Evolutionary conservation across 92 coral and sea anemone genomes (phyloP).

Genomic region (Diadumene lineata): DNA sequence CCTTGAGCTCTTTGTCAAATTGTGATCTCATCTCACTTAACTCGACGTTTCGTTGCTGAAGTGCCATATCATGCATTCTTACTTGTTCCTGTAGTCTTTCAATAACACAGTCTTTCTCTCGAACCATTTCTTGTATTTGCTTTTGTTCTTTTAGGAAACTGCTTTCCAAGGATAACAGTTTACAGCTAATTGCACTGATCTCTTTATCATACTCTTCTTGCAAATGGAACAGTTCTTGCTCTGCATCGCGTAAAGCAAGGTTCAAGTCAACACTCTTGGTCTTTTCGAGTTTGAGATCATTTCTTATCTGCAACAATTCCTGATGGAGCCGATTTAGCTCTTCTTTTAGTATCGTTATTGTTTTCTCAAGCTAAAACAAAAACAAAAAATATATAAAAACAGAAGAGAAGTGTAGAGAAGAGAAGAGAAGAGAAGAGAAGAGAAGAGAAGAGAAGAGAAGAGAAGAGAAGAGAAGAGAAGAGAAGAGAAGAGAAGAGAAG

Average conservation of each 20-base stretch:
- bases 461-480: no score
- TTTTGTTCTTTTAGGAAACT: conserved; percentile 71
- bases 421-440: not conserved
- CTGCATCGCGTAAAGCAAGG: conserved; percentile 61
- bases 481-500: no score
- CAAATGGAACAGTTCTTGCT: conserved; percentile 34
- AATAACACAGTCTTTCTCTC: conserved; percentile 52
- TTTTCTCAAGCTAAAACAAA: conserved; percentile 57
- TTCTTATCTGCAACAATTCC: conserved; percentile 51
- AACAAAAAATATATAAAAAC: not conserved
- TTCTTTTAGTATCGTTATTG: conserved; percentile 42
- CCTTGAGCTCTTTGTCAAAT: conserved; percentile 38
- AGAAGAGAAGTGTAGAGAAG: not conserved
- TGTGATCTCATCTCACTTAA: conserved; percentile 41
- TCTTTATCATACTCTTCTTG: conserved; percentile 67
- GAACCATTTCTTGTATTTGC: conserved; percentile 48
- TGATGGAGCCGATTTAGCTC: conserved; percentile 61
- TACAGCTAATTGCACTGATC: conserved; percentile 57
- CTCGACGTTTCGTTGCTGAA: conserved; percentile 46
- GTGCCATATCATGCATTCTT: conserved; percentile 28
- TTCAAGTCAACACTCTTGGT: conserved; percentile 53
- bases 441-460: no score
- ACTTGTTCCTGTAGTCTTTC: conserved; percentile 50
- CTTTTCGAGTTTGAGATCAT: conserved; percentile 56
- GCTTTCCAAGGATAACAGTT: conserved; percentile 61